Base-by-base conservation (phyloP, 2,113 vertebrate genomes). In the Ailurus styani region DNA sequence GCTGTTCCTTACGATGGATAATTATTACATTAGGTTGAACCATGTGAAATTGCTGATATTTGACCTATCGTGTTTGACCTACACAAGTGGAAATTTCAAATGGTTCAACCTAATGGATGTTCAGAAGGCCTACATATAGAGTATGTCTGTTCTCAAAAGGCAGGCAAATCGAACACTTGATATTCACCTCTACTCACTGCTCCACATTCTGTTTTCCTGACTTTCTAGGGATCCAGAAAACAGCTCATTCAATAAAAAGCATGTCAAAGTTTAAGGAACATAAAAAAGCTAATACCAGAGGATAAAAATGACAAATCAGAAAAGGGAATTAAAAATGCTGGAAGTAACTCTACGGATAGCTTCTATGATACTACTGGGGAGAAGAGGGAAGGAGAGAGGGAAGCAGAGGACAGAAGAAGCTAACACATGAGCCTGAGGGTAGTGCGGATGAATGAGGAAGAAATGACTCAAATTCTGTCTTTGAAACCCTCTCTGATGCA, bases 11-110 rank as follows among this genome's bases (percentile, higher is more conserved):
- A 78, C 3, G 29, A 70, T 45, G 9, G 40, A 14, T 34, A 50
- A 52, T 29, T 45, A 52, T 54, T 40, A 68, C 1, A 77, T 42
- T 60, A 72, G 50, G 20, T 9, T 91, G 40, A 85, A 23, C 5
- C 7, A 70, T 57, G 78, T 8, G 20, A 90, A 85, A 84, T 11
- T 62, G 54, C 70, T 54, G 23, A 17, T 25, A 78, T 68, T 21
- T 75, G 31, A 45, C 62, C 20, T 27, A 50, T 20, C 15, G 82
- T 25, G 85, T 93, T 54, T 88, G 42, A 97, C 37, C 12, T 12
- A 93, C 4, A 75, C 29, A 64, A 85, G 81, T 0, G 29, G n/a
- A 84, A 81, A 89, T 54, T 86, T 64, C 52, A 86, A 86, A 89
- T 9, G 64, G 13, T 54, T 78, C 11, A 64, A 45, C 17, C 29